These are phyloP conservation scores for Ochropleura plecta DNA, from an alignment of 2,888 invertebrate genomes.

Conservation along the genomic window DNA sequence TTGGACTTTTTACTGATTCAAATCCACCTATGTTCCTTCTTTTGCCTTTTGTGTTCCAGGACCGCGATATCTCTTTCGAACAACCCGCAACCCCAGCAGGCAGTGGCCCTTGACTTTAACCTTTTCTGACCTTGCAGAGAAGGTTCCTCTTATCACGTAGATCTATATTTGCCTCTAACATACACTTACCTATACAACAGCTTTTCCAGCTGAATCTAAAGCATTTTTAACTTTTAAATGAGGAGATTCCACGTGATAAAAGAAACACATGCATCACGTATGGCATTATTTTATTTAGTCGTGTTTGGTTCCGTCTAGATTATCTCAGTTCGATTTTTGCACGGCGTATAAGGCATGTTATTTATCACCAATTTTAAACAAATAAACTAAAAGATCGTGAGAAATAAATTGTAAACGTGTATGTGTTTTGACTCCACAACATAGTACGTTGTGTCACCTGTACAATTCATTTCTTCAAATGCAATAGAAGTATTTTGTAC, in stretches of 20 bases:
- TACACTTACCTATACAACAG: too few species aligned
- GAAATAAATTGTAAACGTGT: constrained; percentile 50
- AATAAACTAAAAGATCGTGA: constrained; percentile 54
- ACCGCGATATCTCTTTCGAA: too few species aligned
- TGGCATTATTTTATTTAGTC: neutral
- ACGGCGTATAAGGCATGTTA: constrained; percentile 5
- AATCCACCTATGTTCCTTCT: too few species aligned
- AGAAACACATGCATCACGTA: neutral
- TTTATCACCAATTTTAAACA: constrained; percentile 41
- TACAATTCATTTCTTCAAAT: constrained; percentile 1
- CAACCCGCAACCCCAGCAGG: too few species aligned
- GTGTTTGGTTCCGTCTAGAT: neutral
- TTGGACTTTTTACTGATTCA: too few species aligned
- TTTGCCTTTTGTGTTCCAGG: too few species aligned
- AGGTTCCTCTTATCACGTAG: too few species aligned
- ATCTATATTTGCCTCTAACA: too few species aligned
- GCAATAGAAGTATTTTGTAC: neutral
- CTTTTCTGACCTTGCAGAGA: too few species aligned
- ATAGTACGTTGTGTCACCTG: constrained; percentile 31
- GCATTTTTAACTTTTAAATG: too few species aligned
- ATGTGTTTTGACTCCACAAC: constrained; percentile 36
- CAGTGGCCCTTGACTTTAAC: too few species aligned
- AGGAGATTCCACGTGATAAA: neutral
- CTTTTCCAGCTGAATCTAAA: neutral
- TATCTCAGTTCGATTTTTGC: neutral